Evolutionary conservation across 2,113 vertebrate genomes (phyloP).

Genomic region (Corythoichthys haematopterus): DNA sequence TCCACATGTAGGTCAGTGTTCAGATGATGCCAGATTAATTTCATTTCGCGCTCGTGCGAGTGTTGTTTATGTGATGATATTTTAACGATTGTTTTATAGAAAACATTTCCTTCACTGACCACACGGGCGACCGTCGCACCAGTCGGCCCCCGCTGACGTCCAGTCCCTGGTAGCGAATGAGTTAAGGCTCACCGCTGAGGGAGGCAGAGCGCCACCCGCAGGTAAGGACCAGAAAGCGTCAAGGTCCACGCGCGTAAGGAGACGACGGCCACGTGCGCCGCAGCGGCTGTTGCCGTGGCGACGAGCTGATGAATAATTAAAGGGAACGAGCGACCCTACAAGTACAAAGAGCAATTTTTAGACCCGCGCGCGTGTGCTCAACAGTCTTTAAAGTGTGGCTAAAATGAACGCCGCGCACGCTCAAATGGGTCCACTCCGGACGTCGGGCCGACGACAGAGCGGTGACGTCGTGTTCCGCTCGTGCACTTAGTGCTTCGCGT

Average conservation of each 20-base stretch:
- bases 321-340: constrained; percentile 40
- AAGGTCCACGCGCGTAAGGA: constrained; percentile 13
- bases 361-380: constrained; percentile 32
- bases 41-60: not conserved
- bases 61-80: not conserved
- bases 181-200: not conserved
- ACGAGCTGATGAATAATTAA: constrained; percentile 68
- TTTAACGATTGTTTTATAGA: not conserved
- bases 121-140: not conserved
- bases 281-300: constrained; percentile 60
- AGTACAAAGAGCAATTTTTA: constrained; percentile 52
- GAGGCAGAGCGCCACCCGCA: not conserved
- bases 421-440: not conserved
- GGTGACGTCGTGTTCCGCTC: constrained; percentile 19
- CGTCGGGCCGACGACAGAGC: constrained; percentile 20
- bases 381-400: not conserved
- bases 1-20: constrained; percentile 57
- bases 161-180: not conserved
- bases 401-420: too few relatives aligned
- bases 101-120: too few relatives aligned
- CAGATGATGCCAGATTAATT: constrained; percentile 49
- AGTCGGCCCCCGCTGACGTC: too few relatives aligned
- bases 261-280: constrained; percentile 16
- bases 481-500: constrained; percentile 12
- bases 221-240: not conserved